Evolutionary conservation across 2,888 invertebrate genomes (phyloP).

Genomic region (Noctua janthina): DNA sequence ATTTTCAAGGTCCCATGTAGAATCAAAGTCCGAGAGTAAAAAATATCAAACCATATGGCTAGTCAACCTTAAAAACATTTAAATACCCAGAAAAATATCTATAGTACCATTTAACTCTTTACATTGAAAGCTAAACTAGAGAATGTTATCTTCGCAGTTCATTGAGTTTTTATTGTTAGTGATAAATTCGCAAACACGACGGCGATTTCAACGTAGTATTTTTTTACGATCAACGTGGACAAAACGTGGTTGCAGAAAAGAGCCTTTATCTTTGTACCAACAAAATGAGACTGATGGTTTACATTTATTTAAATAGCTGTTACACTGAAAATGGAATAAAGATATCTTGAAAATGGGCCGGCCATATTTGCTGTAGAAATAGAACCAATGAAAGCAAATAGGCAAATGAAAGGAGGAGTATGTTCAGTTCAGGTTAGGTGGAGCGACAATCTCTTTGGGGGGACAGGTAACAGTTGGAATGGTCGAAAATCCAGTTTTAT

Average conservation of each 20-base stretch:
- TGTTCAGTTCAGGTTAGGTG: too few species aligned
- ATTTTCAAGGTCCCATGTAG: background rate
- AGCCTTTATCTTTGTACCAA: constrained; percentile 4
- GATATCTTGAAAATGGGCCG: background rate
- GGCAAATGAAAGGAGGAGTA: background rate
- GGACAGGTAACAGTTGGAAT: background rate
- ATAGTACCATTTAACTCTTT: constrained; percentile 28
- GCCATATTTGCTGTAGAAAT: background rate
- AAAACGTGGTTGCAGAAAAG: background rate
- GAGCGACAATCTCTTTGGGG: background rate
- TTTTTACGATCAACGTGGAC: background rate
- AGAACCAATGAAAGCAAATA: background rate
- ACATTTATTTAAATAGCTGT: constrained; percentile 31
- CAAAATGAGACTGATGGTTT: constrained; percentile 10
- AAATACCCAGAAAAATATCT: constrained; percentile 52
- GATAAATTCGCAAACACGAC: background rate
- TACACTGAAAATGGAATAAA: constrained; percentile 30
- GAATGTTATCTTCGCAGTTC: constrained; percentile 54
- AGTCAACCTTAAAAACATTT: constrained; percentile 28
- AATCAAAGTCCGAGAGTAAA: background rate
- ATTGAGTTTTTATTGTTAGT: constrained; percentile 25
- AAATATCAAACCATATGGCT: constrained; percentile 14
- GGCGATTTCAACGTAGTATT: background rate
- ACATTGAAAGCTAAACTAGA: constrained; percentile 42
- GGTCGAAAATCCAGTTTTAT: background rate